Evolutionary conservation across 2,797 vertebrate genomes (phyloP).

Genomic region (Poeciliopsis paucimaculata): DNA sequence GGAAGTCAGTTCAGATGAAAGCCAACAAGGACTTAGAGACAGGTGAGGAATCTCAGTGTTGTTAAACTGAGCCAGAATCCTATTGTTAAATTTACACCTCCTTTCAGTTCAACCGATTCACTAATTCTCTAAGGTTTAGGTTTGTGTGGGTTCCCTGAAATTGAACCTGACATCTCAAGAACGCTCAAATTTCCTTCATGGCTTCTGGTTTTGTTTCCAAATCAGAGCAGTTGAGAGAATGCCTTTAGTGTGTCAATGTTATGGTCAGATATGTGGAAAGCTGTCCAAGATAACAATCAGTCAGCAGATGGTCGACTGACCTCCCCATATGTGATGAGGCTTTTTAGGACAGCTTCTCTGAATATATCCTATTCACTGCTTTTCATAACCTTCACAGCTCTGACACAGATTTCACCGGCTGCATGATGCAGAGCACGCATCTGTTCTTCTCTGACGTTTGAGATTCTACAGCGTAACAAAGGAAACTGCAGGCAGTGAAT

Average conservation of each 20-base stretch:
- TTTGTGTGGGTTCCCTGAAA: conserved; percentile 10
- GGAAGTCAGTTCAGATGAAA: conserved; percentile 62
- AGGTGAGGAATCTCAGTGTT: conserved; percentile 49
- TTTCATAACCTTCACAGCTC: conserved; percentile 53
- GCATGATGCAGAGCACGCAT: conserved; percentile 44
- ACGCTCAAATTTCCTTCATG: conserved; percentile 8
- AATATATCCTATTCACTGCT: conserved; percentile 65
- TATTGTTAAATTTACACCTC: background rate
- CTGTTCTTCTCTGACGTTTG: conserved; percentile 36
- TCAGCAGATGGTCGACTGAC: conserved; percentile 72
- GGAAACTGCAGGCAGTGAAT: background rate
- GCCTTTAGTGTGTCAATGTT: conserved; percentile 45
- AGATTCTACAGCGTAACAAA: conserved; percentile 32
- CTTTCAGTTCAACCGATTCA: background rate
- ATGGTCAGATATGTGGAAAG: conserved; percentile 54
- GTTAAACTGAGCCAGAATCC: conserved; percentile 49
- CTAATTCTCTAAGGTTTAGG: background rate
- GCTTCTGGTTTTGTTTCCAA: conserved; percentile 20
- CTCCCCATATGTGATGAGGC: conserved; percentile 69
- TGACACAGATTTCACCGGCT: conserved; percentile 52
- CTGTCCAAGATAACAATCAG: conserved; percentile 60
- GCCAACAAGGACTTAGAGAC: conserved; percentile 59
- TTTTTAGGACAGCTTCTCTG: conserved; percentile 61
- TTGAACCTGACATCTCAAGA: conserved; percentile 14
- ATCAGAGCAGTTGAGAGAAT: conserved; percentile 8